A percentile compares a stretch with the other conserved stretches of the same genome.
Conservation (phyloP, 2,797 vertebrate genomes). For the Labeo calbasu region DNA sequence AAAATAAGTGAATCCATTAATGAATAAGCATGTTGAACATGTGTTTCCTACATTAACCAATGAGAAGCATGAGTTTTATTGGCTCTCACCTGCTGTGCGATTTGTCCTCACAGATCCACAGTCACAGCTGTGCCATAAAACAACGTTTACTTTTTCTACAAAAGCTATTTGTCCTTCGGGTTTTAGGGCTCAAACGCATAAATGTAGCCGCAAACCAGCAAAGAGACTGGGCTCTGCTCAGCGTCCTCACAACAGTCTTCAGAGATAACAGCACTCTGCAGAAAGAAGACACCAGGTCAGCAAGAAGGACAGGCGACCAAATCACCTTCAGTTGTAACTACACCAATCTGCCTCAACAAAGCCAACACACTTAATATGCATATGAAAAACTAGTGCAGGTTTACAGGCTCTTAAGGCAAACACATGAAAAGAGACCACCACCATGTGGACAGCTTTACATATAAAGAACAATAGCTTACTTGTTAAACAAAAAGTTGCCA, state of each 20-base stretch:
- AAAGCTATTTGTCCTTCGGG: background rate
- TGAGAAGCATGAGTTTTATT: background rate
- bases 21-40: background rate
- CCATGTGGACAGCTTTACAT: background rate
- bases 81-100: constrained; percentile 8
- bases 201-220: constrained; percentile 17
- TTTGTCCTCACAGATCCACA: constrained; percentile 13
- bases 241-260: background rate
- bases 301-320: background rate
- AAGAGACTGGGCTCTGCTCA: background rate
- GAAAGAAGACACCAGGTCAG: constrained; percentile 19
- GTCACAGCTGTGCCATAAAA: constrained; percentile 16
- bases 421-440: constrained; percentile 12
- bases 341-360: constrained; percentile 8
- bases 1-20: background rate
- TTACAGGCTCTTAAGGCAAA: background rate
- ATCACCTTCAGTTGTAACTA: constrained; percentile 7
- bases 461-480: background rate
- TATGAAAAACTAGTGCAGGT: background rate
- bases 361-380: background rate
- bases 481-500: constrained; percentile 13
- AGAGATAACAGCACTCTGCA: constrained; percentile 8
- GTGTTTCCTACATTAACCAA: background rate
- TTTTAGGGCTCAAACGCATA: background rate
- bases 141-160: background rate